Percentiles rank a stretch among this genome's conserved stretches.
Conservation (phyloP, 2,797 vertebrate species). For the Lagorchestes hirsutus region DNA sequence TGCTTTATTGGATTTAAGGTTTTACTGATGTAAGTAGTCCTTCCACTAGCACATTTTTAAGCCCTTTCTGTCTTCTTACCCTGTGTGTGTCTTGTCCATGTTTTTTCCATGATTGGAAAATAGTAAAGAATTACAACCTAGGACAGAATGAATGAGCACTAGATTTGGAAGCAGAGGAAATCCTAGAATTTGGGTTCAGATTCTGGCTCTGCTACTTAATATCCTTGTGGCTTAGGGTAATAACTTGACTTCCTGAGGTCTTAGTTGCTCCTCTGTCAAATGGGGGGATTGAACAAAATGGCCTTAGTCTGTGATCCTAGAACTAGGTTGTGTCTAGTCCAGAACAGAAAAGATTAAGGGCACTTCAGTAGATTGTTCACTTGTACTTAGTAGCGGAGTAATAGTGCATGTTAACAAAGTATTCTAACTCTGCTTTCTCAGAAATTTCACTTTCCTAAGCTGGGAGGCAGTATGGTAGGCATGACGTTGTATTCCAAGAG, state of each 20-base stretch:
- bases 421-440: neutral
- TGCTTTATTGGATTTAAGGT: neutral
- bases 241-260: neutral
- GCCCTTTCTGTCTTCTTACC: neutral
- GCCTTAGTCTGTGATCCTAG: neutral
- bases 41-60: neutral
- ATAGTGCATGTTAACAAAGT: neutral
- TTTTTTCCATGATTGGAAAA: neutral
- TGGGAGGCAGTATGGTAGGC: neutral
- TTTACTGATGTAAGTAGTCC: neutral
- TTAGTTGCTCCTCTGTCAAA: neutral
- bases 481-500: neutral
- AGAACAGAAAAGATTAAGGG: neutral
- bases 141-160: neutral
- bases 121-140: neutral
- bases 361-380: neutral
- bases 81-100: neutral
- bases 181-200: neutral
- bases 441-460: neutral
- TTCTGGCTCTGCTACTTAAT: neutral
- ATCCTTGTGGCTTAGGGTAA: neutral
- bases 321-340: neutral
- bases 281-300: neutral
- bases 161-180: neutral
- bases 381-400: neutral